Evolutionary conservation across 2,797 vertebrate genomes (phyloP).

Genomic region (Aldrovandia affinis): DNA sequence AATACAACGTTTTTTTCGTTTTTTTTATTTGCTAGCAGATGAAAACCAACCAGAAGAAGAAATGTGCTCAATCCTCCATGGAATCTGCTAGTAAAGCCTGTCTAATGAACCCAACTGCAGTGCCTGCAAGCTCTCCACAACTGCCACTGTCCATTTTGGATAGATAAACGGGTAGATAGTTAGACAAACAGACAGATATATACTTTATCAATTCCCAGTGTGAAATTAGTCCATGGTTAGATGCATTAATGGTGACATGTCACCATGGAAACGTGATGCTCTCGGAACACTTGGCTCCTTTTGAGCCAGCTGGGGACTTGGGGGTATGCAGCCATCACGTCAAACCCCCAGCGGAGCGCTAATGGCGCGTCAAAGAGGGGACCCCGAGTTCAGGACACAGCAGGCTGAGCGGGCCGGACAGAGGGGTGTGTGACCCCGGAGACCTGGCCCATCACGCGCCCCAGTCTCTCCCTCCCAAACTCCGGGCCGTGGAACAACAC

Average conservation of each 20-base stretch:
- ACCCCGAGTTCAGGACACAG: not conserved
- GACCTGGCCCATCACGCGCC: too few species aligned
- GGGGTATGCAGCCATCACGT: not conserved
- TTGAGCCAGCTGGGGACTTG: not conserved
- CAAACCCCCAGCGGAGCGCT: not conserved
- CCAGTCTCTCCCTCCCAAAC: not conserved
- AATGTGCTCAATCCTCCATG: slow-evolving; percentile 21
- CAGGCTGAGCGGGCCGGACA: not conserved
- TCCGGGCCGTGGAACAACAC: not conserved
- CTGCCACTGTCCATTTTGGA: not conserved
- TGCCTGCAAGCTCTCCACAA: slow-evolving; percentile 4
- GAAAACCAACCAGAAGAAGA: slow-evolving; percentile 30
- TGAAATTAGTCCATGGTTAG: not conserved
- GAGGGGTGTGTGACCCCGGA: not conserved
- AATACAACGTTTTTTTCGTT: not conserved
- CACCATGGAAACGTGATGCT: not conserved
- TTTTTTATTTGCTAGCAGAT: not conserved
- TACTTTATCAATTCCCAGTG: not conserved
- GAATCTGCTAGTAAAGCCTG: not conserved
- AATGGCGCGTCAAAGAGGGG: not conserved
- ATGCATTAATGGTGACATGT: not conserved
- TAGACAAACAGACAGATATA: not conserved
- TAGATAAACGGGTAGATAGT: too few species aligned
- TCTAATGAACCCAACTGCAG: slow-evolving; percentile 36
- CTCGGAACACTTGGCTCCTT: not conserved